Conservation (phyloP, 1,140 invertebrate species). For the Drosophila melanica region DNA sequence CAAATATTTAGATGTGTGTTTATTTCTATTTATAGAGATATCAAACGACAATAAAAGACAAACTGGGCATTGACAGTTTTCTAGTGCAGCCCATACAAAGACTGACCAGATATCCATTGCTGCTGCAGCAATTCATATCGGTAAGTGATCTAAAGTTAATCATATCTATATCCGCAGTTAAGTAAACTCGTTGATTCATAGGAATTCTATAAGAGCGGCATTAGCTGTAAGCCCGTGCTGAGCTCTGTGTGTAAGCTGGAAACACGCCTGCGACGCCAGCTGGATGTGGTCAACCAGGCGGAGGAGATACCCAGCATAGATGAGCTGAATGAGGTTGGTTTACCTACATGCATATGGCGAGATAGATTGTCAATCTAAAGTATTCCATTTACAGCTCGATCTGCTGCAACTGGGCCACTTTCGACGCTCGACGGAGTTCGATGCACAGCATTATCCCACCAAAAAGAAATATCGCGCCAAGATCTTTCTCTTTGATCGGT, state of each 20-base stretch:
- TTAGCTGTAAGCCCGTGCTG: constrained; percentile 77
- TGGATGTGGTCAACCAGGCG: constrained; percentile 82
- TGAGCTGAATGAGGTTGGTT: constrained; percentile 68
- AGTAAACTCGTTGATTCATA: constrained; percentile 6
- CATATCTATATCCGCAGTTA: not conserved
- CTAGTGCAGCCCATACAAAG: constrained; percentile 84
- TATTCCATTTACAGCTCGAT: constrained; percentile 51
- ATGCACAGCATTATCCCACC: constrained; percentile 73
- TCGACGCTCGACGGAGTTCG: constrained; percentile 73
- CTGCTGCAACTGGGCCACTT: constrained; percentile 71
- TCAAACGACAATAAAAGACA: constrained; percentile 81
- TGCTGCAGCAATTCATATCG: constrained; percentile 83
- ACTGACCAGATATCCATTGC: constrained; percentile 83
- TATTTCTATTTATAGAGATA: constrained; percentile 48
- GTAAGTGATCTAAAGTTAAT: constrained; percentile 43
- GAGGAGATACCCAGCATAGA: constrained; percentile 80
- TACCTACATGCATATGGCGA: too few species aligned
- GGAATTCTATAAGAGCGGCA: constrained; percentile 82
- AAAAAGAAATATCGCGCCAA: constrained; percentile 76
- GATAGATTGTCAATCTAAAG: too few species aligned
- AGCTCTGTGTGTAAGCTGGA: constrained; percentile 78
- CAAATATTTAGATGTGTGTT: not conserved
- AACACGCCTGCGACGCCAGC: constrained; percentile 75
- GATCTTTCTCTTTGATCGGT: constrained; percentile 79
- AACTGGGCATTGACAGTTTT: constrained; percentile 83